Base-by-base conservation (phyloP, 1,140 invertebrate species). In the Drosophila subpulchrella region DNA sequence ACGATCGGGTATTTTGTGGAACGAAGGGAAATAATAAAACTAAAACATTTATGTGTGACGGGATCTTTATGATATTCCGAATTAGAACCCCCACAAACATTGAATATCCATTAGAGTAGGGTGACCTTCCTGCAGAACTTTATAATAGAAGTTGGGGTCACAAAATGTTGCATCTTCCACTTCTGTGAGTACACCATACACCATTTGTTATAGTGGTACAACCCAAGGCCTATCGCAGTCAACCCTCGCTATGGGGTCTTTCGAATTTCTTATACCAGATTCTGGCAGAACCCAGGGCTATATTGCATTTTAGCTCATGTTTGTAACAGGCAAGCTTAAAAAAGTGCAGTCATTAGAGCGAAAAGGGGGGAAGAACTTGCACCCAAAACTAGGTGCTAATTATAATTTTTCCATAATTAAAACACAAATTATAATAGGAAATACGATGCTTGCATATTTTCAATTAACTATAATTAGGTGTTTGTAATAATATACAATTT, bases 381-480 rank as follows among this genome's bases (percentile, higher is more conserved):
- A 53, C 50, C 50, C 32, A 20, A 17, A 53, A 53, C 30, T 53
- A 53, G 50, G 32, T 53, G 32, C 11, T 20, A 17, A 34, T 53
- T 36, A 20, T 53, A 20, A 3, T 3, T 17, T 36, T 34, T 34
- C 8, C n/a, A 36, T 20, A 36, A 53, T 53, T 20, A 53, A 48
- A 53, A 36, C 5, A 36, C 32, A 12, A 36, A 36, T 36, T 51
- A 17, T 51, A 30, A 17, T 17, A 7, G 48, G 0, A 1, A 27
- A 17, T 17, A 11, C 10, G 17, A 51, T 36, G 32, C 50, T 32
- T 51, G 30, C n/a, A 34, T 34, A 50, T 32, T 11, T 30, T 15
- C n/a, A 51, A 51, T 51, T 51, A 51, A 15, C 27, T 36, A 12
- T 36, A 53, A 36, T 53, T 53, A 20, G 27, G 30, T 51, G n/a